phyloP scores from a whole-genome alignment of 2,797 vertebrate genomes.

The Urocyon cinereoargenteus region DNA sequence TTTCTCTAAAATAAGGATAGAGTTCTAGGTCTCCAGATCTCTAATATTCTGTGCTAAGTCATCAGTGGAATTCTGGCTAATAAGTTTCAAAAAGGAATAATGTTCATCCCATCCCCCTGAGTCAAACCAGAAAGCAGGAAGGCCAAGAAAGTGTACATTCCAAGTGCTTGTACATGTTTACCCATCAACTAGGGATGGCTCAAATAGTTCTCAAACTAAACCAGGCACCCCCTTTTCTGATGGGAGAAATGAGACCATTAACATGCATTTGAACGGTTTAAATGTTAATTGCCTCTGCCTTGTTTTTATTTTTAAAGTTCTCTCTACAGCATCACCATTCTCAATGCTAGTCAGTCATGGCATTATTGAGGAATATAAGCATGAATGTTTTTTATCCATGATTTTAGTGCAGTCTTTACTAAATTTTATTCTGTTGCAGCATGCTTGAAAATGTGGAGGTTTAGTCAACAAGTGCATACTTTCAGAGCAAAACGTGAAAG shows the following conservation, averaged over 20 bases:
- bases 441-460: not conserved
- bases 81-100: not conserved
- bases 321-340: not conserved
- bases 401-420: not conserved
- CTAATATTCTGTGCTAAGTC: not conserved
- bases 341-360: not conserved
- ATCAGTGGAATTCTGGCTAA: not conserved
- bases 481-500: constrained; percentile 20
- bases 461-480: not conserved
- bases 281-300: not conserved
- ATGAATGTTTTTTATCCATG: not conserved
- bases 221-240: not conserved
- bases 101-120: not conserved
- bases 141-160: not conserved
- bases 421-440: constrained; percentile 14
- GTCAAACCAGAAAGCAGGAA: not conserved
- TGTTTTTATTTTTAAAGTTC: not conserved
- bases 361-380: not conserved
- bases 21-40: not conserved
- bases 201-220: not conserved
- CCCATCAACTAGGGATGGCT: not conserved
- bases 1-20: constrained; percentile 8
- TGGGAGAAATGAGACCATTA: not conserved
- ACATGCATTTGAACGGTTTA: not conserved
- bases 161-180: not conserved